A percentile compares a stretch with the other conserved stretches of the same genome.
phyloP scores from a whole-genome alignment of 2,113 vertebrate species.

The Lamprologus tigripictilis region DNA sequence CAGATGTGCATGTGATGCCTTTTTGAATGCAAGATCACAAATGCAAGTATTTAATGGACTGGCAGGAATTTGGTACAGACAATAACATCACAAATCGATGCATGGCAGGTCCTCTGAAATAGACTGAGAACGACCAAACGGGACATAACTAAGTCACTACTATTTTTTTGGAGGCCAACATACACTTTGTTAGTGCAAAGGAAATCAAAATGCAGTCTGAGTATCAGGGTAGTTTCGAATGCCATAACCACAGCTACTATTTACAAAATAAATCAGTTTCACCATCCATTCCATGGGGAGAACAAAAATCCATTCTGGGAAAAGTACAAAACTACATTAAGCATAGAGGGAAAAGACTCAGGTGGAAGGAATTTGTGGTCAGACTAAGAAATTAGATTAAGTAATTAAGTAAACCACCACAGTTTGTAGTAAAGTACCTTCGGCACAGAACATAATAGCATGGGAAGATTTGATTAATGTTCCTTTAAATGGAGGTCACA shows the following conservation, averaged over 20 bases:
- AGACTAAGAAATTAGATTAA: neutral
- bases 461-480: slow-evolving; percentile 1
- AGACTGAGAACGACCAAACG: fast-evolving
- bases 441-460: neutral
- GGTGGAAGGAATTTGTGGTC: neutral
- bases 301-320: neutral
- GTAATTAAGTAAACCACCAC: neutral
- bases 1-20: neutral
- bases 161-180: neutral
- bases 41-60: neutral
- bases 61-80: neutral
- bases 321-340: neutral
- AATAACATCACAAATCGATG: neutral
- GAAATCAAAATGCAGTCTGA: neutral
- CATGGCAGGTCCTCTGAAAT: neutral
- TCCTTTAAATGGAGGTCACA: neutral
- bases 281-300: neutral
- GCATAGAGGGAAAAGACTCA: neutral
- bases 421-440: neutral
- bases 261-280: neutral
- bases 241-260: neutral
- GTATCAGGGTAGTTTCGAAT: neutral
- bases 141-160: neutral
- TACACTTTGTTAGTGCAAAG: neutral
- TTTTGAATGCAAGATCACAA: neutral